Conservation (phyloP, 1,140 invertebrate genomes). For the Sesamia nonagrioides region DNA sequence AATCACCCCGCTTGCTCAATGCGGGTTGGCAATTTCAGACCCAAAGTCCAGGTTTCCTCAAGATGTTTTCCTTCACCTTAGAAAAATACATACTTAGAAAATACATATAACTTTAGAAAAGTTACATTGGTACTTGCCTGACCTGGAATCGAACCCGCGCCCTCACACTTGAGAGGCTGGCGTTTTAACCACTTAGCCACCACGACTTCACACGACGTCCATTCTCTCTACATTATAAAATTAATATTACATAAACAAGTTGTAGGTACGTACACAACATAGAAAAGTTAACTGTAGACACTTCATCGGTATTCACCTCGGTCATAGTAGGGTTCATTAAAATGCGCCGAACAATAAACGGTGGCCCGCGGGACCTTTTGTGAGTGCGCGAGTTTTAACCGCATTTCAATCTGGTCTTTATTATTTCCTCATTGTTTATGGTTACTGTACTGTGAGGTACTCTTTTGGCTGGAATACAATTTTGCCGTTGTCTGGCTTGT, state of each 20-base stretch:
- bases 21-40: too few species aligned
- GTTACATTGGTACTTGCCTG: too few species aligned
- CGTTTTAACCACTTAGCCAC: too few species aligned
- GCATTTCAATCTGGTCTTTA: conserved; percentile 77
- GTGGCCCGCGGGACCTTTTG: conserved; percentile 70
- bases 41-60: too few species aligned
- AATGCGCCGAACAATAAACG: conserved; percentile 82
- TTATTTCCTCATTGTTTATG: conserved; percentile 69
- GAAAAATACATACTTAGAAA: too few species aligned
- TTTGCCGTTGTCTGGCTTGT: background rate
- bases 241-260: conserved; percentile 35
- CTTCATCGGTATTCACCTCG: conserved; percentile 78
- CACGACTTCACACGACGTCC: background rate
- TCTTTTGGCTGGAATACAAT: conserved; percentile 35
- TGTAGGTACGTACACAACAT: conserved; percentile 25
- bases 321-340: conserved; percentile 76
- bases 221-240: background rate
- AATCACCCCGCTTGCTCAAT: too few species aligned
- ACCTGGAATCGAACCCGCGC: too few species aligned
- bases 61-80: too few species aligned
- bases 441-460: conserved; percentile 33
- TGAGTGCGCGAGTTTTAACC: conserved; percentile 70
- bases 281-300: conserved; percentile 48
- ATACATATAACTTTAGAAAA: too few species aligned
- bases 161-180: too few species aligned